phyloP scores from a whole-genome alignment of 2,113 vertebrate genomes.

The Odocoileus virginianus region DNA sequence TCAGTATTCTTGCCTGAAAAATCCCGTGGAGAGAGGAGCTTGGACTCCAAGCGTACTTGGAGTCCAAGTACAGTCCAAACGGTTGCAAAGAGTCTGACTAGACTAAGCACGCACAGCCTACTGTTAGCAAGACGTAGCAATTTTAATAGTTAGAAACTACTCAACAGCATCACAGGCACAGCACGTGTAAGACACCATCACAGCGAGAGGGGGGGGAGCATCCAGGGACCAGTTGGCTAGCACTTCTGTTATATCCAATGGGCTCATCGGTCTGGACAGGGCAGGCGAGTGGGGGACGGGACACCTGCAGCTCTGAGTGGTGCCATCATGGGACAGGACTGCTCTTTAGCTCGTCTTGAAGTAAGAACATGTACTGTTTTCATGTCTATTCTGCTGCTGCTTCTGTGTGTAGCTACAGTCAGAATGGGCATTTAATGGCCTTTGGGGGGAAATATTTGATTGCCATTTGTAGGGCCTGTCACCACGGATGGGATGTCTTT shows the following conservation, averaged over 20 bases:
- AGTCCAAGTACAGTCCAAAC: not conserved
- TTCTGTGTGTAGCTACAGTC: too few relatives aligned
- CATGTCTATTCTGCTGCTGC: rapidly evolving
- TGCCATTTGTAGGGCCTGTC: not conserved
- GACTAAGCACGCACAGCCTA: not conserved
- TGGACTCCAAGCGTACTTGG: not conserved
- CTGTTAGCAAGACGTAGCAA: not conserved
- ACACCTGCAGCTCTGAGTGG: not conserved
- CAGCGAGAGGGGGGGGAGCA: too few relatives aligned
- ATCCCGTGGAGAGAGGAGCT: not conserved
- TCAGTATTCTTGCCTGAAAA: not conserved
- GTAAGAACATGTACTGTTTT: too few relatives aligned
- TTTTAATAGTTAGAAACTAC: not conserved
- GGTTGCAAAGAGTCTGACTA: rapidly evolving
- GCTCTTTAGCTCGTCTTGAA: not conserved
- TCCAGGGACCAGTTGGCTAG: not conserved
- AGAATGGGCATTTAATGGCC: not conserved
- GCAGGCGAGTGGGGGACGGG: rapidly evolving
- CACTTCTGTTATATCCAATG: rapidly evolving
- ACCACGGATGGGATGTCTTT: not conserved
- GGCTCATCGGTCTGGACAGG: rapidly evolving
- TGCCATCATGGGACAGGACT: rapidly evolving
- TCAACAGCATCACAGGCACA: rapidly evolving
- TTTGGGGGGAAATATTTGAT: not conserved
- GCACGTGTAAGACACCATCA: rapidly evolving